Base-by-base conservation (phyloP, 2,888 invertebrate genomes). In the Crocallis elinguaria region DNA sequence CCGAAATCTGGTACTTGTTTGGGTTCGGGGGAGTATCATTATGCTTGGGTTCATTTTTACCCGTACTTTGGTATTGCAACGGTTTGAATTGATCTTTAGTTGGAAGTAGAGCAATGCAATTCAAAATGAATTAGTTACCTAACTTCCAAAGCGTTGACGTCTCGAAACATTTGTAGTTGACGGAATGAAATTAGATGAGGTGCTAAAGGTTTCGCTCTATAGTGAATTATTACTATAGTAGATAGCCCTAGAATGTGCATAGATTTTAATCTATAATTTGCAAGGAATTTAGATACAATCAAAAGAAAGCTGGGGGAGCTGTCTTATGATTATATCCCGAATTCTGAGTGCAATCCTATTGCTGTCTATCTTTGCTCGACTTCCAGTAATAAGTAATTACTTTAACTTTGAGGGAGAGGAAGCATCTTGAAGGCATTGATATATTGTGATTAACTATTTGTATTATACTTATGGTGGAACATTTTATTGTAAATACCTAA, bases 11-110 rank as follows among this genome's bases (percentile, higher is more conserved):
- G n/a, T 21, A n/a, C 9, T 33, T 23, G 4, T 33, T 33, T 25
- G 19, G 13, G 11, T 25, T 16, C 3, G 12, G 25, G 16, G 16
- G 4, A 8, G 12, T 12, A 9, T 9, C 25, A 33, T 17, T 11
- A n/a, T 11, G 7, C 6, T 33, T 21, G 14, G 33, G 9, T 25
- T 27, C 0, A 44, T 32, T 32, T 33, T 25, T 5, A 23, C 5
- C 7, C 4, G 13, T 12, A 7, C 11, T 1, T 4, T 3, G 9
- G 16, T 30, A 9, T 13, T 16, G 6, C 29, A 29, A 36, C 19
- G 8, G 30, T 43, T 50, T 50, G 43, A 50, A 50, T 50, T 37
- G 37, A 23, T 35, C 37, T 50, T 42, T 43, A 36, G 32, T 13
- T 38, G 50, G 45, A 45, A 51, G 51, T 45, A 51, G 32, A 33